phyloP scores from a whole-genome alignment of 2,888 invertebrate species.

The Harpagoxenus sublaevis region DNA sequence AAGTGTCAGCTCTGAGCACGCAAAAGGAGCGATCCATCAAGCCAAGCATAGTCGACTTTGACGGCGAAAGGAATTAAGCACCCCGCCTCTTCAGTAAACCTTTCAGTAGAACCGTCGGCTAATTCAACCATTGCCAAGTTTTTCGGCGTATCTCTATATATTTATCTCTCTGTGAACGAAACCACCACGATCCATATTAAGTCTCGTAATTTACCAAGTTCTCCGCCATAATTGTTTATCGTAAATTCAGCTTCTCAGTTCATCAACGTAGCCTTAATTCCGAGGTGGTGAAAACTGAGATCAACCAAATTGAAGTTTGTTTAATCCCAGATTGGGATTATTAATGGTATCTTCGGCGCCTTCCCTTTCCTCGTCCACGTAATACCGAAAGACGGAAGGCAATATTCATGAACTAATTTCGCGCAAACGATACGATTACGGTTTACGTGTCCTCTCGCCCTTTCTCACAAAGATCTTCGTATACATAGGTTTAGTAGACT shows the following conservation, averaged over 20 bases:
- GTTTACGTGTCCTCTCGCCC: background rate
- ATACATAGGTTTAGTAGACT: background rate
- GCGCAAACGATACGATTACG: background rate
- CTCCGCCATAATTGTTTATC: background rate
- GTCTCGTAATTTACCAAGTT: conserved; percentile 10
- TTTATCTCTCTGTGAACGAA: background rate
- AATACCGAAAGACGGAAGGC: background rate
- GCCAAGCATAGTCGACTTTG: conserved; percentile 36
- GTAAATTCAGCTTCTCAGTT: background rate
- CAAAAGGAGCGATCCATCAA: conserved; percentile 53
- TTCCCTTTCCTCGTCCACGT: background rate
- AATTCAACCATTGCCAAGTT: background rate
- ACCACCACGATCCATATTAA: conserved; percentile 24
- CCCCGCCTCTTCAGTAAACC: background rate
- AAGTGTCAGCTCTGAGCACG: conserved; percentile 40
- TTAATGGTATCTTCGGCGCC: conserved; percentile 4
- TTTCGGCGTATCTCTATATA: background rate
- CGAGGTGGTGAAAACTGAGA: conserved; percentile 5
- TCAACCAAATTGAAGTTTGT: conserved; percentile 19
- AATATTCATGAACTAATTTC: conserved; percentile 16
- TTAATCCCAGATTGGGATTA: conserved; percentile 22
- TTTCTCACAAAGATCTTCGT: background rate
- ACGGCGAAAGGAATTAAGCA: conserved; percentile 37
- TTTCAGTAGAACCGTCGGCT: conserved; percentile 9
- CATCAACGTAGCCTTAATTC: background rate